phyloP scores from a whole-genome alignment of 2,113 vertebrate species.

The Otus sunia region DNA sequence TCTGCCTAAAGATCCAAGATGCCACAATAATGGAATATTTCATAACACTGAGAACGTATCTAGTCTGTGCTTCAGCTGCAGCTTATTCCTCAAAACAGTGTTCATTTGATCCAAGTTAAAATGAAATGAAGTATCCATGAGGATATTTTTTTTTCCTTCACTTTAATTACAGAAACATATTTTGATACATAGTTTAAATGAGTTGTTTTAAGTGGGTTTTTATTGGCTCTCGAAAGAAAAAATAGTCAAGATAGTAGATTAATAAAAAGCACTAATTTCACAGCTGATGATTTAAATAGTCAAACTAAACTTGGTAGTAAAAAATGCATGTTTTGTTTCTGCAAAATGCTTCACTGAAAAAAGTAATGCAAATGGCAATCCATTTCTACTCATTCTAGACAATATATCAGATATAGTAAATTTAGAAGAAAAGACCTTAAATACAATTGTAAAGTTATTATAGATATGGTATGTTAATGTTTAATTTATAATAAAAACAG shows the following conservation, averaged over 20 bases:
- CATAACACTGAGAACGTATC: neutral
- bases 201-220: neutral
- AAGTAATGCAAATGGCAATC: neutral
- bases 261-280: neutral
- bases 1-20: neutral
- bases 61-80: neutral
- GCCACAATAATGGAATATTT: neutral
- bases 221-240: neutral
- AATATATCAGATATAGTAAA: neutral
- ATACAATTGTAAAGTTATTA: neutral
- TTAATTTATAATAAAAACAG: slow-evolving; percentile 9
- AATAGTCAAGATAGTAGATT: neutral
- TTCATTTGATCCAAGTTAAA: neutral
- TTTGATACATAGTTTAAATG: neutral
- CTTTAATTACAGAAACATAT: neutral
- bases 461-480: neutral
- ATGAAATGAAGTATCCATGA: neutral
- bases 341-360: neutral
- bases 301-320: neutral
- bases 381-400: neutral
- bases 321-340: neutral
- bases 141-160: neutral
- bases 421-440: neutral
- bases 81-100: neutral
- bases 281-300: neutral